Percentiles rank a stretch among this genome's conserved stretches.
Evolutionary conservation across 2,888 invertebrate species (phyloP).

Genomic region (Chymomyza procnemis): DNA sequence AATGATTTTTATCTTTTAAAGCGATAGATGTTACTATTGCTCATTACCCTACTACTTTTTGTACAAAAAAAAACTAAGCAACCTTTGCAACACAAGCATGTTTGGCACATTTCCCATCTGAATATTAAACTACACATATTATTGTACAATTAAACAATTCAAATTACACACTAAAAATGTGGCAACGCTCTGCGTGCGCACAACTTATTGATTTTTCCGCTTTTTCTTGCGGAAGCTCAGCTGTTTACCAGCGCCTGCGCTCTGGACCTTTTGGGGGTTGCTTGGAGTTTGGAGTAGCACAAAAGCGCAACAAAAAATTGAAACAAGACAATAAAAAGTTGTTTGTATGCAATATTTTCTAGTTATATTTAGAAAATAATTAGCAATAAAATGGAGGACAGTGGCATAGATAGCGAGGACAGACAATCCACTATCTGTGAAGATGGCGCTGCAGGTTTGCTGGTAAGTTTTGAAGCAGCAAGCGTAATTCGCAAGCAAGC

Average conservation of each 20-base stretch:
- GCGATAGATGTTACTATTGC: no score
- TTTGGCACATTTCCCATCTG: no score
- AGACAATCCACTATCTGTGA: constrained; percentile 68
- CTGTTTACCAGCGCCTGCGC: constrained; percentile 60
- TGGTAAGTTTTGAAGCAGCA: constrained; percentile 47
- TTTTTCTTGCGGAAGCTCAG: constrained; percentile 25
- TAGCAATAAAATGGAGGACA: constrained; percentile 70
- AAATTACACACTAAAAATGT: constrained; percentile 14
- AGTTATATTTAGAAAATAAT: background rate
- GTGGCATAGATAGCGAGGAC: constrained; percentile 78
- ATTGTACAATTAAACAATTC: background rate
- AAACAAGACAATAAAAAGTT: constrained; percentile 43
- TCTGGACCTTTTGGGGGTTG: constrained; percentile 43
- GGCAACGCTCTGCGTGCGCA: constrained; percentile 50
- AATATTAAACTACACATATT: background rate
- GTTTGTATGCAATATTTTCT: constrained; percentile 43
- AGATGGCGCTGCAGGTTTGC: constrained; percentile 57
- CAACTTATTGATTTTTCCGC: constrained; percentile 61
- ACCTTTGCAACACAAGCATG: no score
- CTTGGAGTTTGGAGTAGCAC: constrained; percentile 52
- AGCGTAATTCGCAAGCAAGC: background rate
- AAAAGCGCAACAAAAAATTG: constrained; percentile 23
- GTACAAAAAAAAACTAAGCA: no score
- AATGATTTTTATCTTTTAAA: no score
- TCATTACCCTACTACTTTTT: no score